Conservation (phyloP, 2,888 invertebrate species). For the Apodemia hepburni region DNA sequence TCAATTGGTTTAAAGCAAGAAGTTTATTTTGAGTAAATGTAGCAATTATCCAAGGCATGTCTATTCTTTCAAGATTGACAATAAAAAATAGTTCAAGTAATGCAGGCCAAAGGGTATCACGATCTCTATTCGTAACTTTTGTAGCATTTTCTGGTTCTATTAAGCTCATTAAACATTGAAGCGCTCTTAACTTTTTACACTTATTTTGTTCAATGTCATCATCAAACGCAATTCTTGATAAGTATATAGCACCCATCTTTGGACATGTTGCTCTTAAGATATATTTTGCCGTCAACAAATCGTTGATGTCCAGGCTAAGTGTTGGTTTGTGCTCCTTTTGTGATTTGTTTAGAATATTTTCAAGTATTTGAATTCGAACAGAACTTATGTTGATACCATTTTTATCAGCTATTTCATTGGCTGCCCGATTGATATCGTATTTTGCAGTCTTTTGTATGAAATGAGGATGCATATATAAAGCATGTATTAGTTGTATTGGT, state of each 20-base stretch:
- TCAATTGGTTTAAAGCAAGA: conserved; percentile 59
- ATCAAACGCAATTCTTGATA: conserved; percentile 70
- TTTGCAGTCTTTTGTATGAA: conserved; percentile 63
- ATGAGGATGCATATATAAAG: conserved; percentile 65
- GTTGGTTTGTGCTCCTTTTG: conserved; percentile 44
- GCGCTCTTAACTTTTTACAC: conserved; percentile 66
- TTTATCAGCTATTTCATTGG: conserved; percentile 74
- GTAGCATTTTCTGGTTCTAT: conserved; percentile 67
- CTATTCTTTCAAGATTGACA: conserved; percentile 62
- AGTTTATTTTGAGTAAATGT: conserved; percentile 65
- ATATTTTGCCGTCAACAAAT: conserved; percentile 69
- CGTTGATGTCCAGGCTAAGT: conserved; percentile 51
- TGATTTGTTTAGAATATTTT: conserved; percentile 61
- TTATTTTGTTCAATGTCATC: conserved; percentile 69
- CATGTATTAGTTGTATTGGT: conserved; percentile 68
- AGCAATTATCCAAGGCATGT: conserved; percentile 70
- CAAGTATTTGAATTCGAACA: conserved; percentile 69
- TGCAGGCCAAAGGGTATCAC: conserved; percentile 62
- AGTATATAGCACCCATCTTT: conserved; percentile 74
- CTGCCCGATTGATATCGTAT: conserved; percentile 65
- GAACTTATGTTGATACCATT: conserved; percentile 69
- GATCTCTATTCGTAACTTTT: conserved; percentile 64
- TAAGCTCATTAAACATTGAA: conserved; percentile 72
- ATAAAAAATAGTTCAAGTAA: conserved; percentile 62
- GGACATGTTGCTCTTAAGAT: conserved; percentile 73